Conservation (phyloP, 2,113 vertebrate genomes). For the Zosterops lateralis region DNA sequence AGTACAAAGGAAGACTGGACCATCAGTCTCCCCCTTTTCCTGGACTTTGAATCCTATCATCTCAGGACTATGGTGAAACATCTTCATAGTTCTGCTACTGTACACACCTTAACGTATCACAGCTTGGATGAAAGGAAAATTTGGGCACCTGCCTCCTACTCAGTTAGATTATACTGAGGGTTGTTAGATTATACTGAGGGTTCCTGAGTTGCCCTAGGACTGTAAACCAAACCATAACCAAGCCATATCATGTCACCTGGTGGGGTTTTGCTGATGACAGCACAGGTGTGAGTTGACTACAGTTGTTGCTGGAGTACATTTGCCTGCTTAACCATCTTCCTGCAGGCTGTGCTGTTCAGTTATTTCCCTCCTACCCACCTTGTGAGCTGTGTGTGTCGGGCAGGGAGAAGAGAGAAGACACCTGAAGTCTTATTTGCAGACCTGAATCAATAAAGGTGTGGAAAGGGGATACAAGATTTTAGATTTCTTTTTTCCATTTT, state of each 20-base stretch:
- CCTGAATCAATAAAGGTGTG: not conserved
- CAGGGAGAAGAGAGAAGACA: not conserved
- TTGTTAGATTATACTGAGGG: not conserved
- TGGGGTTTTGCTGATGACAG: not conserved
- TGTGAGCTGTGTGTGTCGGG: accelerated
- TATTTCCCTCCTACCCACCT: not conserved
- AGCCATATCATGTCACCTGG: not conserved
- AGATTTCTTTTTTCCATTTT: not conserved
- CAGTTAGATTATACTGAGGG: not conserved
- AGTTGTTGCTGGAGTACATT: not conserved
- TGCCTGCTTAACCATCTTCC: not conserved
- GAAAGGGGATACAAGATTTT: not conserved
- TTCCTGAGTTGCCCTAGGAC: not conserved
- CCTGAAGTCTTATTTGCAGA: not conserved
- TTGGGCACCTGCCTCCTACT: not conserved
- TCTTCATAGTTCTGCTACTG: not conserved
- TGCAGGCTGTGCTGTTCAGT: not conserved
- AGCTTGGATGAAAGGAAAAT: not conserved
- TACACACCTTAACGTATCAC: not conserved
- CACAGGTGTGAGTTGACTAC: not conserved
- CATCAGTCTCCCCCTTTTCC: not conserved
- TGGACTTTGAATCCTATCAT: not conserved
- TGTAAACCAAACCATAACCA: not conserved
- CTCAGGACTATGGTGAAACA: not conserved
- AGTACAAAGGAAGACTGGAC: not conserved